Base-by-base conservation (phyloP, 1,140 invertebrate species). In the Elysia chlorotica region DNA sequence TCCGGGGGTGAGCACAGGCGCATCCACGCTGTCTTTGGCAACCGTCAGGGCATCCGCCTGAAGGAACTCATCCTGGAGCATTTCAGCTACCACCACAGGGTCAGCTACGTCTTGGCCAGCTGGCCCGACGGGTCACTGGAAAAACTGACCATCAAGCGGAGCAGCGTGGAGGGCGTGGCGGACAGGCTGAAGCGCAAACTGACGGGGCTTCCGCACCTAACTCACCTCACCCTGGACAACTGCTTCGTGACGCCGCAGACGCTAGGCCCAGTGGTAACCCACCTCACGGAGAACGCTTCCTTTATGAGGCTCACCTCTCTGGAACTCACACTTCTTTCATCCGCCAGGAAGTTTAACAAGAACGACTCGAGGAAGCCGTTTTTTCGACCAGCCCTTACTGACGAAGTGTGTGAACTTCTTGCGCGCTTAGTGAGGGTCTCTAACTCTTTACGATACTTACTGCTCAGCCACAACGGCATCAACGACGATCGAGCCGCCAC, bases 31-130 rank as follows among this genome's bases (percentile, higher is more conserved):
- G 35, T 70, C 6, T 75, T 70, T 10, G 33, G 36, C 6, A n/a
- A 59, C 2, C 33, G 10, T 0, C 25, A 36, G 0, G n/a, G n/a
- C n/a, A 30, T 73, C 0, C 62, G 37, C 0, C 30, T 79, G 2
- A 59, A 65, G 35, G 76, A n/a, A 4, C 57, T 79, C 35, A 48
- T 62, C 14, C 37, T 79, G 17, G 78, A 79, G 19, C 74, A 79
- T 66, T 65, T 77, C 53, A 75, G 74, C 56, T 74, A 79, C 61
- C 74, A 75, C n/a, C 76, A 79, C 48, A 59, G 76, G 17, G 35
- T 75, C 17, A 56, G 71, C 28, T 79, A 79, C 67, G 61, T 79
- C 2, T 53, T 79, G 19, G 35, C 48, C 61, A 71, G 68, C 25
- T 79, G 76, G 74, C 78, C 78, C 0, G 30, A 72, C 73, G 37